phyloP scores from a whole-genome alignment of 2,888 invertebrate genomes.

The Rotaria macrura region DNA sequence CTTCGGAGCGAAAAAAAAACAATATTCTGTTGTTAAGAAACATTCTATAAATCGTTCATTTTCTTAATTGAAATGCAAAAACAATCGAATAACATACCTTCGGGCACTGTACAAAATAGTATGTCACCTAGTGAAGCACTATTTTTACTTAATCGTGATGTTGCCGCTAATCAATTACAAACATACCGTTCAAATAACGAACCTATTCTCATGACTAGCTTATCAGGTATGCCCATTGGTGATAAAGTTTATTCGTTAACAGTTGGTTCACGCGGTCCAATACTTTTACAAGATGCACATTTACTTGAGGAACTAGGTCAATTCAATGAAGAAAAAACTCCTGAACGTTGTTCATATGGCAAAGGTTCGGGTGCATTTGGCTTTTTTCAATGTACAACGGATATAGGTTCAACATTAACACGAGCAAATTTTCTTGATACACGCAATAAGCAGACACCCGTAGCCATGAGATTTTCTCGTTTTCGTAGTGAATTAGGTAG shows the following conservation, averaged over 20 bases:
- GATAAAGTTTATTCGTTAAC: conserved; percentile 12
- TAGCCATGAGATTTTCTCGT: conserved; percentile 22
- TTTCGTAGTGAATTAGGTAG: conserved; percentile 2
- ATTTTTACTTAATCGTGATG: conserved; percentile 13
- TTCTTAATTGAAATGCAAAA: not conserved
- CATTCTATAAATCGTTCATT: no score
- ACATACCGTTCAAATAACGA: conserved; percentile 24
- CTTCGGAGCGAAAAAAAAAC: not conserved
- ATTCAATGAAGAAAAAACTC: conserved; percentile 10
- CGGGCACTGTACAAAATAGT: not conserved
- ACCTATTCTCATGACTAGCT: not conserved
- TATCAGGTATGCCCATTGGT: not conserved
- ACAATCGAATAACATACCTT: not conserved
- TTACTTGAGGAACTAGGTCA: conserved; percentile 15
- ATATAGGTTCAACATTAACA: not conserved
- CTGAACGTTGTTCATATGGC: not conserved
- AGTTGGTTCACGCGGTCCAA: not conserved
- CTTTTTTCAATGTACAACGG: conserved; percentile 21
- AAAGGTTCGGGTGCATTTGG: conserved; percentile 21
- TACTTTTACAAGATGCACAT: not conserved
- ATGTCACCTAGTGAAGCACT: not conserved
- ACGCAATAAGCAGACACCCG: conserved; percentile 4
- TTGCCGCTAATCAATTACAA: conserved; percentile 21
- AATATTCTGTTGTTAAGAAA: not conserved
- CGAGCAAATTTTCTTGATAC: not conserved